These are phyloP conservation scores for Stenolophus ochropezus DNA, from an alignment of 2,888 invertebrate genomes.

Conservation along the genomic window DNA sequence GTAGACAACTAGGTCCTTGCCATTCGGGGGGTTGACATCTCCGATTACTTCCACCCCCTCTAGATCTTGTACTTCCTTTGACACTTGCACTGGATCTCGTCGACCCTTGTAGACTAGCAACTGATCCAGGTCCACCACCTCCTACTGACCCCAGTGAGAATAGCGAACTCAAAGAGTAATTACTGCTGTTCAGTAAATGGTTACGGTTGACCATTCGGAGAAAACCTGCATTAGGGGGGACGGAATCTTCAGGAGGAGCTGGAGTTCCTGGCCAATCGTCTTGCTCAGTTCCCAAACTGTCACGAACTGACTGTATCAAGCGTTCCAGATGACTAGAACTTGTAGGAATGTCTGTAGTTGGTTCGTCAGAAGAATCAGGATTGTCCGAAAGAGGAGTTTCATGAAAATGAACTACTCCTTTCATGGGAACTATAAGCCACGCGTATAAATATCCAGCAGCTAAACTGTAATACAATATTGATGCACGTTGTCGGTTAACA, in stretches of 20 bases:
- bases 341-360: constrained; percentile 71
- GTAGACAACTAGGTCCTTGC: constrained; percentile 92
- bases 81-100: constrained; percentile 71
- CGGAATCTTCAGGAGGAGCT: constrained; percentile 72
- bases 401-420: constrained; percentile 85
- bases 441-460: constrained; percentile 89
- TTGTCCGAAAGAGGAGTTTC: constrained; percentile 80
- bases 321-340: constrained; percentile 78
- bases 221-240: constrained; percentile 76
- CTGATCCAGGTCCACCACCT: constrained; percentile 75
- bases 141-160: constrained; percentile 91
- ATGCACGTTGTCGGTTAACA: constrained; percentile 87
- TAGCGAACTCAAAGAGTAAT: constrained; percentile 93
- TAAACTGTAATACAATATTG: constrained; percentile 90
- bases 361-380: constrained; percentile 75
- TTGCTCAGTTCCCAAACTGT: constrained; percentile 78
- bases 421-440: constrained; percentile 89
- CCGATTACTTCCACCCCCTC: constrained; percentile 68
- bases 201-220: constrained; percentile 90
- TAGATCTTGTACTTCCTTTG: constrained; percentile 78
- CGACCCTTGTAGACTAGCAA: constrained; percentile 84
- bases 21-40: constrained; percentile 81
- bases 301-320: constrained; percentile 82
- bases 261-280: constrained; percentile 56
- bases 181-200: constrained; percentile 93